A percentile compares a stretch with the other conserved stretches of the same genome.
phyloP scores from a whole-genome alignment of 1,140 invertebrate genomes.

The Dendrolimus kikuchii region DNA sequence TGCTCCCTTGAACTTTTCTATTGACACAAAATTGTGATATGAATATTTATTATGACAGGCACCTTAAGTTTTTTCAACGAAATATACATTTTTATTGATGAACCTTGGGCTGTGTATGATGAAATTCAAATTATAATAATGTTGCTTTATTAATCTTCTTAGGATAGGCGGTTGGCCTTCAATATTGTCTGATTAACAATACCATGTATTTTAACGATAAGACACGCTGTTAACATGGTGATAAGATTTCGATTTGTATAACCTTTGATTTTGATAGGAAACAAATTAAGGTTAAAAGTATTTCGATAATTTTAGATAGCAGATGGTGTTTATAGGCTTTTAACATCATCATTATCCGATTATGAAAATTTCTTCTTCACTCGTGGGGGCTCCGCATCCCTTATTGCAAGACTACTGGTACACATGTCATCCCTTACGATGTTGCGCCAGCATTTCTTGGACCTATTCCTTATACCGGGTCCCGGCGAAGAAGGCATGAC shows the following conservation, averaged over 20 bases:
- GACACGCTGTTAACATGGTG: slow-evolving; percentile 13
- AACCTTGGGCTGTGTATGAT: too few relatives aligned
- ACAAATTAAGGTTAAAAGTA: neutral
- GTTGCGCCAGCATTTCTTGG: too few relatives aligned
- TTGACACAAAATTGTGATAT: slow-evolving; percentile 8
- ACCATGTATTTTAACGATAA: slow-evolving; percentile 15
- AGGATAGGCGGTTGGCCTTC: slow-evolving; percentile 6
- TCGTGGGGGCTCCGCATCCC: too few relatives aligned
- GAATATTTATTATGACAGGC: slow-evolving; percentile 13
- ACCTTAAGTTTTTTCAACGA: neutral
- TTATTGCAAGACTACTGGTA: too few relatives aligned
- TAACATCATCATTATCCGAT: too few relatives aligned
- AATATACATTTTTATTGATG: too few relatives aligned
- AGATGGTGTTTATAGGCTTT: too few relatives aligned
- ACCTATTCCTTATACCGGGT: too few relatives aligned
- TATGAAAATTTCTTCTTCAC: too few relatives aligned
- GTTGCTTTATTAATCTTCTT: neutral
- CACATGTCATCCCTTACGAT: too few relatives aligned
- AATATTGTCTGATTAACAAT: slow-evolving; percentile 17
- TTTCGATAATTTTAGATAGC: too few relatives aligned
- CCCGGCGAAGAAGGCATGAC: too few relatives aligned
- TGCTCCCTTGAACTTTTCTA: slow-evolving; percentile 19
- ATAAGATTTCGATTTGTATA: slow-evolving; percentile 20
- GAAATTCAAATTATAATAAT: neutral
- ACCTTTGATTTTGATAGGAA: slow-evolving; percentile 8